Evolutionary conservation across 2,113 vertebrate species (phyloP).

Genomic region (Jacana jacana): DNA sequence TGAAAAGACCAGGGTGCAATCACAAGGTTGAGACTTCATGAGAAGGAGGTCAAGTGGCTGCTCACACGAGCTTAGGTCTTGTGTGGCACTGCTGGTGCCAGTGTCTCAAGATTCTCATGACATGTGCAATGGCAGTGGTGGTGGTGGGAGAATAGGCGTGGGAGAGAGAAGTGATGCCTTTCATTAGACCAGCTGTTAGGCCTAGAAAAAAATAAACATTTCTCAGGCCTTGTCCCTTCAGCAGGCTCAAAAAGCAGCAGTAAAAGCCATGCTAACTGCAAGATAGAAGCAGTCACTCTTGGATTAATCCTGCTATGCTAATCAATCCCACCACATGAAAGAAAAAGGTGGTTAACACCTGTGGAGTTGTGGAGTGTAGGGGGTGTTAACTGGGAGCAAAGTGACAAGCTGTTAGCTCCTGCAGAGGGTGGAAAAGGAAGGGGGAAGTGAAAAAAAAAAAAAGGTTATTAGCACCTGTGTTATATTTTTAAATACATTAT

Average conservation of each 20-base stretch:
- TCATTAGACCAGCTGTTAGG: not conserved
- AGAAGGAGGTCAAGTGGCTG: not conserved
- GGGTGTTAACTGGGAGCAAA: not conserved
- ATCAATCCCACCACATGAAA: conserved; percentile 7
- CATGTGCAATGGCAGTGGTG: rapidly evolving
- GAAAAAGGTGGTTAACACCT: conserved; percentile 14
- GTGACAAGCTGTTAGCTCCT: not conserved
- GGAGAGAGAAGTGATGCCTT: not conserved
- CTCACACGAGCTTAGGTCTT: not conserved
- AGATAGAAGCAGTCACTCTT: not conserved
- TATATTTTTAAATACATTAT: conserved; percentile 54
- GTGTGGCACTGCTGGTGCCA: not conserved
- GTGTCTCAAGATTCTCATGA: not conserved
- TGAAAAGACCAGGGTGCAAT: not conserved
- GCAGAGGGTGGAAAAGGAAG: not conserved
- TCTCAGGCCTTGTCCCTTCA: not conserved
- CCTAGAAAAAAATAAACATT: not conserved
- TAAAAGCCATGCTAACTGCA: not conserved
- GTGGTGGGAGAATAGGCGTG: not conserved
- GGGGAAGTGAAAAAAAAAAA: not conserved
- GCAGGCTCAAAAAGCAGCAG: not conserved
- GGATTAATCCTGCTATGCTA: not conserved
- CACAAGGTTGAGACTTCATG: not conserved
- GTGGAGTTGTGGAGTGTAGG: not conserved
- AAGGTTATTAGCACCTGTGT: conserved; percentile 27